phyloP scores from a whole-genome alignment of 2,888 invertebrate genomes.

The Epistrophe grossulariae region DNA sequence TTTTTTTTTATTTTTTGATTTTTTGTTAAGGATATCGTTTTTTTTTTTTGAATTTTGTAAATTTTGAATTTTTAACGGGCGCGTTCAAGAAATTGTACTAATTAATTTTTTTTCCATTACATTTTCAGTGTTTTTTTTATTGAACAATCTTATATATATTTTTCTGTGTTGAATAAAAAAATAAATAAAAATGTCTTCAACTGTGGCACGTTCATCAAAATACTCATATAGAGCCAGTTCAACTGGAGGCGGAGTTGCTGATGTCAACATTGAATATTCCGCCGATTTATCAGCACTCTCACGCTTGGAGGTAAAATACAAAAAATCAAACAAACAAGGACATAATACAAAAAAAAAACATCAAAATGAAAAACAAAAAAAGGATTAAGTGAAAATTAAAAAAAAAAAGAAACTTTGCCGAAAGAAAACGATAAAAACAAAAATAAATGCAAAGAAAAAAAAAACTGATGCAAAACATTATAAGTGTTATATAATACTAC shows the following conservation, averaged over 20 bases:
- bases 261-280: constrained; percentile 97
- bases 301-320: constrained; percentile 95
- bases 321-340: constrained; percentile 69
- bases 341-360: constrained; percentile 23
- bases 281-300: constrained; percentile 96
- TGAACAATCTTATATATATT: constrained; percentile 68
- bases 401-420: constrained; percentile 1
- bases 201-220: constrained; percentile 93
- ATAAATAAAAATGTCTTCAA: constrained; percentile 87
- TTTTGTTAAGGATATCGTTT: constrained; percentile 24
- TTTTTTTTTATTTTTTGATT: constrained; percentile 4
- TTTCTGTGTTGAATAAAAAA: constrained; percentile 77
- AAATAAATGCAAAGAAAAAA: constrained; percentile 71
- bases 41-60: constrained; percentile 8
- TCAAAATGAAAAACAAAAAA: constrained; percentile 19
- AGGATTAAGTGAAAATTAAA: constrained; percentile 55
- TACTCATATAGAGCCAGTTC: constrained; percentile 96
- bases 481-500: constrained; percentile 75
- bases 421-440: constrained; percentile 42
- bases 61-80: constrained; percentile 63
- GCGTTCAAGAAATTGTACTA: constrained; percentile 75
- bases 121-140: constrained; percentile 69
- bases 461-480: constrained; percentile 71
- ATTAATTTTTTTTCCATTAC: constrained; percentile 43
- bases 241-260: constrained; percentile 92